Base-by-base conservation (phyloP, 1,140 invertebrate genomes). In the Ostrea denselamellosa region DNA sequence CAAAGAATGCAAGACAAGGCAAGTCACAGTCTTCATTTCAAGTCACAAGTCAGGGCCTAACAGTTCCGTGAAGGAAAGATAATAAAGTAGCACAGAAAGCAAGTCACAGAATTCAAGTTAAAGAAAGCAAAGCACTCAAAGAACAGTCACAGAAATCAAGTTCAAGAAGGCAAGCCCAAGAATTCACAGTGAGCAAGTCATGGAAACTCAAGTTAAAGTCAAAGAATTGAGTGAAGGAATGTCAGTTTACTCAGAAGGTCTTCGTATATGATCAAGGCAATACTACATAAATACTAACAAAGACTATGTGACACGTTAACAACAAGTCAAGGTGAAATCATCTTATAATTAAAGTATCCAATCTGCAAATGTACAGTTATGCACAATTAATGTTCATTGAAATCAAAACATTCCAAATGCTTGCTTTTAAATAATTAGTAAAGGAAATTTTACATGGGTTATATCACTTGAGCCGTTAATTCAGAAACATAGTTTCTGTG, bases 21-120 rank as follows among this genome's bases (percentile, higher is more conserved):
- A 85, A 85, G 84, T 44, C 85, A 85, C 62, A 65, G 84, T 58
- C 62, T 85, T 68, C 62, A 85, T 51, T 68, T 68, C 62, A 62
- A 58, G 83, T 85, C 56, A 85, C 51, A 85, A 85, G 85, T 62
- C 85, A 68, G 58, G 68, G 68, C 58, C 34, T 52, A 68, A 85
- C 62, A 85, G 85, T 44, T 68, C 85, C n/a, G 34, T 85, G 34
- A 85, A 52, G 85, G 85, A 68, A 44, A 51, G 68, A n/a, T 68
- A 19, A 9, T 83, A 68, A 85, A 51, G 68, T 62, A 85, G 34
- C 62, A 68, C 53, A 85, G 54, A 85, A 85, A 71, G 85, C 85
- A 68, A 44, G 58, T 68, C 44, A 68, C 65, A 85, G 68, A 68
- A 51, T 85, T 68, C 85, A 85, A 85, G 85, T n/a, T 85, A 85